A percentile compares a stretch with the other conserved stretches of the same genome.
phyloP scores from a whole-genome alignment of 2,888 invertebrate species.

The Tipula lateralis region DNA sequence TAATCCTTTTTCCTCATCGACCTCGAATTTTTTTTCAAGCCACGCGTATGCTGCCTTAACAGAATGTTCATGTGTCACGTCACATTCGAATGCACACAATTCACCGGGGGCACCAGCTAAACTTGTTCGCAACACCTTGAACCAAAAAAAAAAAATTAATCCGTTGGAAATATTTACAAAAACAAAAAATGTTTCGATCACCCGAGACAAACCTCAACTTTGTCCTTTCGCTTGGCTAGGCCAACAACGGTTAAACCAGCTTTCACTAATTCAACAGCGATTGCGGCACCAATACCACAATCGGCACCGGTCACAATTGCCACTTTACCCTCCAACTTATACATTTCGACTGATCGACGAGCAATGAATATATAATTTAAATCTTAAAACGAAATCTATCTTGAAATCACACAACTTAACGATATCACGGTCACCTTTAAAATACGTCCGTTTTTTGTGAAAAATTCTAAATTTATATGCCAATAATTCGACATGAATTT shows the following conservation, averaged over 20 bases:
- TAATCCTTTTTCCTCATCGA: background rate
- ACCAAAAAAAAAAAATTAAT: background rate
- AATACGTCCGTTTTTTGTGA: constrained; percentile 11
- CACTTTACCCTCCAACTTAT: constrained; percentile 38
- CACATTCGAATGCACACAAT: constrained; percentile 40
- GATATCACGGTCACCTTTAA: constrained; percentile 24
- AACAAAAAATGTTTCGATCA: background rate
- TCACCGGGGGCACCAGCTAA: constrained; percentile 39
- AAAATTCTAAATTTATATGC: background rate
- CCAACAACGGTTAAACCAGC: constrained; percentile 39
- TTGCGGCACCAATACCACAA: constrained; percentile 38
- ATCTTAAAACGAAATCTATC: background rate
- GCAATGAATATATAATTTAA: background rate
- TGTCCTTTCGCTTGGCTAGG: constrained; percentile 39
- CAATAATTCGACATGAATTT: constrained; percentile 1
- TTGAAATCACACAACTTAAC: background rate
- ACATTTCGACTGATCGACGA: constrained; percentile 35
- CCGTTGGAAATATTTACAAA: background rate
- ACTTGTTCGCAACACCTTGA: constrained; percentile 37
- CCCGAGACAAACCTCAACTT: constrained; percentile 37
- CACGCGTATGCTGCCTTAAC: constrained; percentile 39
- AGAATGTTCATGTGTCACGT: constrained; percentile 39
- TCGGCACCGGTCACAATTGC: constrained; percentile 39
- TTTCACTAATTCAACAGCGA: constrained; percentile 37
- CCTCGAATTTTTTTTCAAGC: constrained; percentile 40